phyloP scores from a whole-genome alignment of 1,140 invertebrate genomes.

The Drosophila pachea region DNA sequence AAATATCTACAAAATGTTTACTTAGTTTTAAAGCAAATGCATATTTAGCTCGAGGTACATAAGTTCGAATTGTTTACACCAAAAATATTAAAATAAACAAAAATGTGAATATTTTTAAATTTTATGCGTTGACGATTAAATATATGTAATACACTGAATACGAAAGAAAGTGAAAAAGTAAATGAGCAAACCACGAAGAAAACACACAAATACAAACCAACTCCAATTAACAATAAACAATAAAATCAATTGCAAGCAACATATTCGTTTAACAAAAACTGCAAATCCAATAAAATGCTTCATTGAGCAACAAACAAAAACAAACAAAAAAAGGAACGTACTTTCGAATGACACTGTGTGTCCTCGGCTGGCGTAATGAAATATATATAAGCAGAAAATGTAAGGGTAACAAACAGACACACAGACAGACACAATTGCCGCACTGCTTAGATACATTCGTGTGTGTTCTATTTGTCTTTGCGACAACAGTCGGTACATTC shows the following conservation, averaged over 20 bases:
- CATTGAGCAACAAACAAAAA: slow-evolving; percentile 27
- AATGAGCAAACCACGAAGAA: slow-evolving; percentile 17
- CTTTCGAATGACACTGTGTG: slow-evolving; percentile 66
- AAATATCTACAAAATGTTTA: slow-evolving; percentile 72
- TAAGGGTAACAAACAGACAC: slow-evolving; percentile 9
- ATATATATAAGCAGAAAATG: slow-evolving; percentile 25
- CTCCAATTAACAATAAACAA: slow-evolving; percentile 20
- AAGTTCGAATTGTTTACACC: slow-evolving; percentile 75
- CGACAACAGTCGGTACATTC: slow-evolving; percentile 60
- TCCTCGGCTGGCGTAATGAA: slow-evolving; percentile 51
- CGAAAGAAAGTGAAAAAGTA: slow-evolving; percentile 22
- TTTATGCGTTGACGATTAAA: slow-evolving; percentile 43
- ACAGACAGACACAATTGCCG: slow-evolving; percentile 3
- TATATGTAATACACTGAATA: slow-evolving; percentile 37
- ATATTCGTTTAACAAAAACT: slow-evolving; percentile 32
- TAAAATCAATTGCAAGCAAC: slow-evolving; percentile 16
- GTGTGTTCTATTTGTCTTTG: slow-evolving; percentile 54
- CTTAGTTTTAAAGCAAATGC: slow-evolving; percentile 68
- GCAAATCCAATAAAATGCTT: slow-evolving; percentile 28
- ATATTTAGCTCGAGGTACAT: slow-evolving; percentile 68
- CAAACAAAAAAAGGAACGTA: slow-evolving; percentile 36
- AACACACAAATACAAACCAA: slow-evolving; percentile 13
- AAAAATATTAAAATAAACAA: slow-evolving; percentile 76
- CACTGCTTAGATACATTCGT: slow-evolving; percentile 33
- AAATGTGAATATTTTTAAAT: slow-evolving; percentile 65